These are phyloP conservation scores for Diaperis boleti DNA, from an alignment of 2,888 invertebrate genomes.

Conservation along the genomic window DNA sequence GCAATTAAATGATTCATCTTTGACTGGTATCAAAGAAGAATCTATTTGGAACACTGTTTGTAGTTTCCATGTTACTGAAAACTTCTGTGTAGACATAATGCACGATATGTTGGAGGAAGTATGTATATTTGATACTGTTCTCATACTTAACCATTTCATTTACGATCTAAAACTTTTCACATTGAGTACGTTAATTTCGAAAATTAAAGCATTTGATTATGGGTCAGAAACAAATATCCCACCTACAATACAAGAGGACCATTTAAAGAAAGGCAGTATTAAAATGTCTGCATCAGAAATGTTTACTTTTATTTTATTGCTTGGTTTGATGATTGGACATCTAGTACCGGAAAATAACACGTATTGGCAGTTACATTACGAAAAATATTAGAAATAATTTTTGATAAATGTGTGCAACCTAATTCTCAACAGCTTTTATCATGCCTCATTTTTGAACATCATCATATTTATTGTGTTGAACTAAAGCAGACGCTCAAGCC, in stretches of 20 bases:
- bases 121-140: not conserved
- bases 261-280: constrained; percentile 41
- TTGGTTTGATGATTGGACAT: constrained; percentile 45
- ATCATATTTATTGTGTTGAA: constrained; percentile 30
- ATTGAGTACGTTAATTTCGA: constrained; percentile 39
- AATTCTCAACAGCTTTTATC: not conserved
- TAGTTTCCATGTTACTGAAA: not conserved
- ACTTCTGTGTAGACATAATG: not conserved
- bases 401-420: constrained; percentile 14
- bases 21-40: constrained; percentile 5
- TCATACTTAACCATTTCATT: not conserved
- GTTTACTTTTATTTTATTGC: constrained; percentile 41
- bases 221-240: constrained; percentile 42
- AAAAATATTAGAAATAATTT: not conserved
- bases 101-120: constrained; percentile 4
- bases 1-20: constrained; percentile 1
- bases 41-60: not conserved
- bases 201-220: constrained; percentile 38
- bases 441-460: constrained; percentile 30
- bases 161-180: constrained; percentile 37
- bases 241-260: constrained; percentile 38
- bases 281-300: constrained; percentile 47
- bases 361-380: constrained; percentile 46
- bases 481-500: constrained; percentile 40
- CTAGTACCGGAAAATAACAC: constrained; percentile 43